Percentiles rank a stretch among this genome's conserved stretches.
Conservation (phyloP, 2,113 vertebrate genomes). For the Prionailurus bengalensis region DNA sequence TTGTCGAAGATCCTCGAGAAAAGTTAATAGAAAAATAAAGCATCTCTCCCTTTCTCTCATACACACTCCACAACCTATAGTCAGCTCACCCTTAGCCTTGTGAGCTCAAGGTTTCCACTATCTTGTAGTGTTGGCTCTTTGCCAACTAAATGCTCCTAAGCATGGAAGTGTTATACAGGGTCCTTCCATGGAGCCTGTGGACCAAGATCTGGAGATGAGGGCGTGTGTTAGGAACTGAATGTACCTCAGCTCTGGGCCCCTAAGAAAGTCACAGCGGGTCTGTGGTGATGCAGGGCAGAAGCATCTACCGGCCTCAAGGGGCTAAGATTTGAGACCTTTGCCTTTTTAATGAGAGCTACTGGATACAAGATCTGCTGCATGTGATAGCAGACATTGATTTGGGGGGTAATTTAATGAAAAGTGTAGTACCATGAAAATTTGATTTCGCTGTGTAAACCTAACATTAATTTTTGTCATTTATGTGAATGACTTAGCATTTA, state of each 20-base stretch:
- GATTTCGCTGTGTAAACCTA: conserved; percentile 68
- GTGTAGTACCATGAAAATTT: conserved; percentile 58
- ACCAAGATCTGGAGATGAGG: background rate
- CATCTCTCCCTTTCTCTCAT: background rate
- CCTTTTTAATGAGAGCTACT: background rate
- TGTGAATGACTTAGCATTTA: conserved; percentile 67
- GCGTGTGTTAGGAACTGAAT: background rate
- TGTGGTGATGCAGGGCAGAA: background rate
- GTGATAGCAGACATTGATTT: conserved; percentile 32
- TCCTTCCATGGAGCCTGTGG: background rate
- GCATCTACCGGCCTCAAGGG: background rate
- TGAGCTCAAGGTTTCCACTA: background rate
- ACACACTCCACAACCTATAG: accelerated
- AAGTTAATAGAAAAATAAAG: background rate
- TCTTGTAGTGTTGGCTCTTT: background rate
- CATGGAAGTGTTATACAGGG: background rate
- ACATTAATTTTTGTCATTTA: conserved; percentile 71
- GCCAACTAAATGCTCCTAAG: background rate
- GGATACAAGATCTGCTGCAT: background rate
- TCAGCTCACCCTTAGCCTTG: background rate
- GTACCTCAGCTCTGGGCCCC: background rate
- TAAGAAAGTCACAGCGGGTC: background rate
- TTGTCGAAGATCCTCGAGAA: background rate
- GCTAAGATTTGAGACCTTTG: background rate
- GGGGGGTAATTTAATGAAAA: conserved; percentile 58